Evolutionary conservation across 2,888 invertebrate species (phyloP).

Genomic region (Amiota mariae): DNA sequence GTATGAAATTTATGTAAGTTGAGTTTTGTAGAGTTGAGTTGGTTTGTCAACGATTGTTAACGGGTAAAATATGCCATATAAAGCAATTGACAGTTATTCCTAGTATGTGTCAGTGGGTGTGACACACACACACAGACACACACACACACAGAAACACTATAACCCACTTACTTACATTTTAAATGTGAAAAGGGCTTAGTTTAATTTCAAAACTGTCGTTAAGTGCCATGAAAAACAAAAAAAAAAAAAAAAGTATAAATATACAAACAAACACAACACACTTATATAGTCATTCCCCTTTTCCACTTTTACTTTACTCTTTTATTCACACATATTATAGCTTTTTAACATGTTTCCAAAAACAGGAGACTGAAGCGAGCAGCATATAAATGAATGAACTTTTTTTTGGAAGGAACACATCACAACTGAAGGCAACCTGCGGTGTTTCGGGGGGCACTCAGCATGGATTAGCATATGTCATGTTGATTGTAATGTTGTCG

Average conservation of each 20-base stretch:
- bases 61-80: constrained; percentile 13
- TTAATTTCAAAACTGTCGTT: constrained; percentile 31
- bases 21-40: constrained; percentile 1
- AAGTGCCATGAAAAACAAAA: constrained; percentile 24
- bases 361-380: no score
- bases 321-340: neutral
- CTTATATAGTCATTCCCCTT: neutral
- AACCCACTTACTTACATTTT: neutral
- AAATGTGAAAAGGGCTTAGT: constrained; percentile 22
- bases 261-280: neutral
- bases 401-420: no score
- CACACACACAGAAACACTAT: neutral
- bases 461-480: constrained; percentile 27
- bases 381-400: no score
- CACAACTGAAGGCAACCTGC: no score
- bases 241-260: neutral
- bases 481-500: constrained; percentile 27
- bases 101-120: neutral
- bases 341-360: neutral
- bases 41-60: constrained; percentile 26
- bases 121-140: no score
- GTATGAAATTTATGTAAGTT: no score
- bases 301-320: neutral
- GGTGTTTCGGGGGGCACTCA: neutral
- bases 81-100: constrained; percentile 4